Percentiles rank a stretch among this genome's conserved stretches.
Evolutionary conservation across 2,113 vertebrate genomes (phyloP).

Genomic region (Cyprinodon variegatus): DNA sequence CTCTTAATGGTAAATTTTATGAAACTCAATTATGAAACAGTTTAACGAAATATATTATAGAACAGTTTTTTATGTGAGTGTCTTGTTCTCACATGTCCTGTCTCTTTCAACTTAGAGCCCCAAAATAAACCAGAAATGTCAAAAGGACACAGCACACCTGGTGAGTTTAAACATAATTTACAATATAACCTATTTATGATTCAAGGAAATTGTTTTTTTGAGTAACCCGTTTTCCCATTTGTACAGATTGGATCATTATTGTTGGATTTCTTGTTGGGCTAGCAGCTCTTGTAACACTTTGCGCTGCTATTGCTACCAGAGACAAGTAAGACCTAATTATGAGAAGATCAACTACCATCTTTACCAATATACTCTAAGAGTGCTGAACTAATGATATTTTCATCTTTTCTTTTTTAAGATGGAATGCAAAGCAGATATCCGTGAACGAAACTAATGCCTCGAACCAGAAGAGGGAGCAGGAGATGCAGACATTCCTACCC

Average conservation of each 20-base stretch:
- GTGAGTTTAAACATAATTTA: constrained; percentile 3
- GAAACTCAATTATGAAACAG: background rate
- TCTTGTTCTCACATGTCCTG: background rate
- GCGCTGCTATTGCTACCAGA: constrained; percentile 67
- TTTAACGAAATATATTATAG: background rate
- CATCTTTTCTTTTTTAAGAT: constrained; percentile 36
- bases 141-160: constrained; percentile 33
- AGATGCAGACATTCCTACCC: constrained; percentile 66
- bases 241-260: constrained; percentile 73
- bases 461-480: constrained; percentile 57
- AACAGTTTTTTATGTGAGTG: too few relatives aligned
- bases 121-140: rapidly evolving
- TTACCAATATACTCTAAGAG: background rate
- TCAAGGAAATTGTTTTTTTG: background rate
- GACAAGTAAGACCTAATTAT: constrained; percentile 60
- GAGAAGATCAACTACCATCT: background rate
- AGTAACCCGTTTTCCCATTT: constrained; percentile 7
- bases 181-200: background rate
- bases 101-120: rapidly evolving
- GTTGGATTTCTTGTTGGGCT: constrained; percentile 59
- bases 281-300: constrained; percentile 52
- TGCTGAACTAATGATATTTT: background rate
- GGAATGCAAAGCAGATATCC: constrained; percentile 40
- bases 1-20: background rate
- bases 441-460: background rate